Conservation (phyloP, 2,888 invertebrate species). For the Gnatocerus cornutus region DNA sequence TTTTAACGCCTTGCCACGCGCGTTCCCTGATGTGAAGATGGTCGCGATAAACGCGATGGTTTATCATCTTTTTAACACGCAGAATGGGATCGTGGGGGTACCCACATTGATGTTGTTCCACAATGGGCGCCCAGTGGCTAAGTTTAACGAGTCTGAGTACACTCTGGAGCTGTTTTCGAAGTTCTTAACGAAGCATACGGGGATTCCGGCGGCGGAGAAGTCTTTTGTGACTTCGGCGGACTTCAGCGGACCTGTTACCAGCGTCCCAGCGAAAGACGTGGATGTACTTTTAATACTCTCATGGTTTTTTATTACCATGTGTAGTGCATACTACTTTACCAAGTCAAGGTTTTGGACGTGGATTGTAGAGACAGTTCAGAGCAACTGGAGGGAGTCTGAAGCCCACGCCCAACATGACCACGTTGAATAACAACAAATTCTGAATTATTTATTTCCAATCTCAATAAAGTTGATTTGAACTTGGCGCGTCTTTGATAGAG, state of each 20-base stretch:
- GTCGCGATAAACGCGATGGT: conserved; percentile 92
- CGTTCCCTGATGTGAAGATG: conserved; percentile 90
- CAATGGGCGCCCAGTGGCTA: conserved; percentile 88
- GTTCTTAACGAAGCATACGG: conserved; percentile 86
- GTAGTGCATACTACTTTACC: conserved; percentile 83
- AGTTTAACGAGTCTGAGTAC: conserved; percentile 88
- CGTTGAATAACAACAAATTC: conserved; percentile 71
- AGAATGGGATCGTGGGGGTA: conserved; percentile 92
- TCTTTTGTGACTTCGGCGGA: conserved; percentile 83
- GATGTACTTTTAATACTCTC: conserved; percentile 89
- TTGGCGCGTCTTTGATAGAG: background rate
- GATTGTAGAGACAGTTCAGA: conserved; percentile 87
- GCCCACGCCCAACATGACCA: conserved; percentile 84
- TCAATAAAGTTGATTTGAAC: too few species aligned
- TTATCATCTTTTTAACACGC: conserved; percentile 89
- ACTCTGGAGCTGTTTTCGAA: conserved; percentile 85
- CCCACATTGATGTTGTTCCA: conserved; percentile 93
- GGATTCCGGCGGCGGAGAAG: conserved; percentile 77
- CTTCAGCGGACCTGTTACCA: conserved; percentile 87
- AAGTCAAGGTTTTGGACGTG: conserved; percentile 85
- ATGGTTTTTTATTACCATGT: conserved; percentile 88
- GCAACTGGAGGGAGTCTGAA: conserved; percentile 91
- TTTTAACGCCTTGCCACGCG: conserved; percentile 90
- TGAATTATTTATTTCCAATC: conserved; percentile 27
- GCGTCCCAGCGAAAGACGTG: conserved; percentile 82